A percentile compares a stretch with the other conserved stretches of the same genome.
Conservation (phyloP, 2,888 invertebrate species). For the Elmis aenea region DNA sequence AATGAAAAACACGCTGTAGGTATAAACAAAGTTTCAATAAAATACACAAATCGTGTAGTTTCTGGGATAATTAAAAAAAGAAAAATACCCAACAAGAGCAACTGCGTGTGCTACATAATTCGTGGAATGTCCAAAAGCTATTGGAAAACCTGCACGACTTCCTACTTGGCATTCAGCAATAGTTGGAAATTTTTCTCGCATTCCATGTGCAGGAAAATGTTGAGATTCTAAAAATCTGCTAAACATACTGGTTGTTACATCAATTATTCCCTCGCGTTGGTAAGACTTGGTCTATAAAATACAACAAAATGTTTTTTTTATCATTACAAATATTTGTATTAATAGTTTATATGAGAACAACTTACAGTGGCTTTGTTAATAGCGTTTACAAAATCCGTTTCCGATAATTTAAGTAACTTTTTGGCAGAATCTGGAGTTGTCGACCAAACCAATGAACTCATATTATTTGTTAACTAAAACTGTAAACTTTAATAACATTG, state of each 20-base stretch:
- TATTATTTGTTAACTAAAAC: slow-evolving; percentile 59
- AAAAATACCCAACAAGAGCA: slow-evolving; percentile 76
- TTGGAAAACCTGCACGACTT: slow-evolving; percentile 84
- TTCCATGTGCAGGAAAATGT: slow-evolving; percentile 40
- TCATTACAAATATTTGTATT: too few species aligned
- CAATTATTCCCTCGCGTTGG: slow-evolving; percentile 51
- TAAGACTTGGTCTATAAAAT: slow-evolving; percentile 60
- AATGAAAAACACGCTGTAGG: too few species aligned
- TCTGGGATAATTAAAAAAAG: too few species aligned
- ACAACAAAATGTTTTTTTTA: too few species aligned
- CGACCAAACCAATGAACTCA: slow-evolving; percentile 94
- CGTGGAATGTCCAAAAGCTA: slow-evolving; percentile 86
- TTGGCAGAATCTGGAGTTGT: slow-evolving; percentile 72
- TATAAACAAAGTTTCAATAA: too few species aligned
- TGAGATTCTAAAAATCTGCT: slow-evolving; percentile 46
- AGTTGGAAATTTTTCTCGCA: slow-evolving; percentile 59
- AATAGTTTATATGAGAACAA: too few species aligned
- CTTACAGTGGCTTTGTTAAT: slow-evolving; percentile 81
- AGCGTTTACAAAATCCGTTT: slow-evolving; percentile 80
- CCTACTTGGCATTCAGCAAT: slow-evolving; percentile 53
- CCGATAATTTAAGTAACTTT: slow-evolving; percentile 60
- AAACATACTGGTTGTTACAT: slow-evolving; percentile 53
- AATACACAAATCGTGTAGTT: too few species aligned
- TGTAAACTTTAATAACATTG: neutral
- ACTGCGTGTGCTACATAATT: slow-evolving; percentile 78